Conservation (phyloP, 2,113 vertebrate species). For the Onychostruthus taczanowskii region DNA sequence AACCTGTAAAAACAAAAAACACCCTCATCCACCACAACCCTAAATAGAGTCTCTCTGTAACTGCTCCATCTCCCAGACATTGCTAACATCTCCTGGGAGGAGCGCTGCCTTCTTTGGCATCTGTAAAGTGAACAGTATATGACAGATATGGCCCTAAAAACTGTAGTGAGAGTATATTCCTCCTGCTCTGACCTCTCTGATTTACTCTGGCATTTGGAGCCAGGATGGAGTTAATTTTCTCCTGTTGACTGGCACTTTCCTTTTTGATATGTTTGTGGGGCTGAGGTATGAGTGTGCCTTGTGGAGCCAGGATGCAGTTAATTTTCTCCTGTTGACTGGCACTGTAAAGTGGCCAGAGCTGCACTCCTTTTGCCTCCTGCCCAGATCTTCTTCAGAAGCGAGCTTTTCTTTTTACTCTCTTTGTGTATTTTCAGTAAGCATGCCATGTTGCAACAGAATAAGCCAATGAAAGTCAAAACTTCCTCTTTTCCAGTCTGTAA, state of each 20-base stretch:
- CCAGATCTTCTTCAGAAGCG: conserved; percentile 7
- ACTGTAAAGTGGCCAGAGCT: neutral
- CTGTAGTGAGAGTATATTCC: neutral
- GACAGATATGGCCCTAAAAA: neutral
- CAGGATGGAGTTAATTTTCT: too few relatives aligned
- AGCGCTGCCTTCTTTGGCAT: neutral
- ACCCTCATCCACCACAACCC: neutral
- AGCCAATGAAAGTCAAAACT: conserved; percentile 62
- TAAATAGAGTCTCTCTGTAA: neutral
- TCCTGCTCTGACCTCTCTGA: neutral
- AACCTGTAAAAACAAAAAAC: neutral
- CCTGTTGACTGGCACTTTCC: too few relatives aligned
- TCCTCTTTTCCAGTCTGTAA: conserved; percentile 57
- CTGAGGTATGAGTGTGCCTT: neutral
- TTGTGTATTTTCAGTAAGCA: conserved; percentile 32
- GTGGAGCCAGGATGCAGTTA: neutral
- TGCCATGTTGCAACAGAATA: conserved; percentile 28
- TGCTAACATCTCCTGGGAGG: neutral
- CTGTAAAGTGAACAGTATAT: neutral
- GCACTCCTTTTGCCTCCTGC: neutral
- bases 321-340: neutral
- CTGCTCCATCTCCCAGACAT: neutral
- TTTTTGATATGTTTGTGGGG: neutral
- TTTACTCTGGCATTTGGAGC: neutral
- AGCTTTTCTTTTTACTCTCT: conserved; percentile 17